Base-by-base conservation (phyloP, 2,888 invertebrate species). In the Argyresthia albistria region DNA sequence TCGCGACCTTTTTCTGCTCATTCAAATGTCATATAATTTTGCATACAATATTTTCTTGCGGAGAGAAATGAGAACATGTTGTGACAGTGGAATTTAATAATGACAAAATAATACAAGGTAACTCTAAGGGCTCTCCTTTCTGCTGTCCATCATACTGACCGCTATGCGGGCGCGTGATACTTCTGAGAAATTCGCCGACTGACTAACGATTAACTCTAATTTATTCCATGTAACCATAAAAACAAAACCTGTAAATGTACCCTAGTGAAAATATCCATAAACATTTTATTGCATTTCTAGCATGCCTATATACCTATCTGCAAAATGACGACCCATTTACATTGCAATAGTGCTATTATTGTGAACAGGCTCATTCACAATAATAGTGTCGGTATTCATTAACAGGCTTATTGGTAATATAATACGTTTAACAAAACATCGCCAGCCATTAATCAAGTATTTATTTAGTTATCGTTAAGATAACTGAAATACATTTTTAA, bases 21-120 rank as follows among this genome's bases (percentile, higher is more conserved):
- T 87, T 87, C 84, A 86, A 80, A 80, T 82, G 87, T 87, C 87
- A 87, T 87, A 87, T 80, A 79, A 80, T 81, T 86, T 87, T 86
- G 86, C 87, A 87, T 87, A 86, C 86, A 87, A 87, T 86, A 87
- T 86, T 86, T 87, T 76, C 83, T 78, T 76, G 69, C 71, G 73
- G 67, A 70, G 25, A 25, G 75, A 79, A 87, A 84, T 80, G 82
- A 81, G 76, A 84, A 80, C 77, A 66, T 64, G 71, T 65, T 72
- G 73, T 84, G 87, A 87, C 87, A 83, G 76, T 69, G 74, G 87
- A 87, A 87, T 87, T 87, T 87, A 87, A 87, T 87, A 86, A 87
- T 87, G 86, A 87, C 87, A 87, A 87, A 87, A 87, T 87, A 87
- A 87, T 87, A 84, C 86, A 80, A 81, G 81, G 76, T 73, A 80